Evolutionary conservation across 2,113 vertebrate species (phyloP).

Genomic region (Myrmecophaga tridactyla): DNA sequence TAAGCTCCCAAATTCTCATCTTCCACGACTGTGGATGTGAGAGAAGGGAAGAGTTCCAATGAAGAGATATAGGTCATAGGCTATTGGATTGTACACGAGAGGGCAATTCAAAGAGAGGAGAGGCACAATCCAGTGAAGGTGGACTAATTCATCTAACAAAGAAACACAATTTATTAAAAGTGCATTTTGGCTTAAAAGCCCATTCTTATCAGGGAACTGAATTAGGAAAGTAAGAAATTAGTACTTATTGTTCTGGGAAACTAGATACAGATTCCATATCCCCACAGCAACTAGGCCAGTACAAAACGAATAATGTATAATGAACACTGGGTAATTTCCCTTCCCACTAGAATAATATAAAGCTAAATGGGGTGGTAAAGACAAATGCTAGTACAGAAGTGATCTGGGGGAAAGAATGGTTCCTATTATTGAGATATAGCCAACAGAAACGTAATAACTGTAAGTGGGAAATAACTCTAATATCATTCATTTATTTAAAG

Average conservation of each 20-base stretch:
- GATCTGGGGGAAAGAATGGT: background rate
- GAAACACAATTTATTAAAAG: background rate
- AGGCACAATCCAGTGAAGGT: background rate
- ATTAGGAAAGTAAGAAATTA: constrained; percentile 9
- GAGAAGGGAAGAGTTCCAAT: background rate
- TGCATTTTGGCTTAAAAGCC: background rate
- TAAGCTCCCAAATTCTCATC: background rate
- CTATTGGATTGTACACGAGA: background rate
- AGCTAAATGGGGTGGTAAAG: background rate
- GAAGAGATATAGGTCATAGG: background rate
- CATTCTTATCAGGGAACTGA: background rate
- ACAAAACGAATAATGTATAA: background rate
- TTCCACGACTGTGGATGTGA: background rate
- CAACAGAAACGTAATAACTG: background rate
- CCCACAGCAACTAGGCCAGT: background rate
- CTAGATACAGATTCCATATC: background rate
- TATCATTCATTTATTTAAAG: background rate
- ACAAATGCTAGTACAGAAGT: background rate
- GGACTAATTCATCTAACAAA: background rate
- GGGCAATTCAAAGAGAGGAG: background rate
- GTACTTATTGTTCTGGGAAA: background rate
- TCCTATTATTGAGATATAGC: background rate
- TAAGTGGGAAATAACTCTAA: background rate
- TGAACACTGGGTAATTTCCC: background rate
- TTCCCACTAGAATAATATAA: background rate